phyloP scores from a whole-genome alignment of 2,113 vertebrate species.

The Hemicordylus capensis region DNA sequence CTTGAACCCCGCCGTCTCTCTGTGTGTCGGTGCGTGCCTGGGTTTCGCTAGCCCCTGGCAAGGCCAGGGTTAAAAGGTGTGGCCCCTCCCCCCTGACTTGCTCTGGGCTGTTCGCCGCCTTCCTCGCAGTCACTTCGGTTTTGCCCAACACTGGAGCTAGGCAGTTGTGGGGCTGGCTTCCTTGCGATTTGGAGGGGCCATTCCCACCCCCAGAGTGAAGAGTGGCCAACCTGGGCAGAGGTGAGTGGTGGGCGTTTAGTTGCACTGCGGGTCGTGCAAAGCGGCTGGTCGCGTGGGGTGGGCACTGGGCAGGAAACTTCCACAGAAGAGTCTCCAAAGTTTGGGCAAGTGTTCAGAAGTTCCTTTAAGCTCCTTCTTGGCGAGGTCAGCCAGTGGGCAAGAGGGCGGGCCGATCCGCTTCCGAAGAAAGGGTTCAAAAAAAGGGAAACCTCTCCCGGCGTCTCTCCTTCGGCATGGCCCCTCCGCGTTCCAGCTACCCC shows the following conservation, averaged over 20 bases:
- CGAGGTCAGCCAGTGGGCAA: background rate
- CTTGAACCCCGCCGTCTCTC: too few relatives aligned
- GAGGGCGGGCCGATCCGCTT: background rate
- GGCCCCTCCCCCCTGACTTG: constrained; percentile 4
- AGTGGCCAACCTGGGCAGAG: too few relatives aligned
- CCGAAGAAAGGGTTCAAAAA: too few relatives aligned
- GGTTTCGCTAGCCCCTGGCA: background rate
- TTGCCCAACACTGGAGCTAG: background rate
- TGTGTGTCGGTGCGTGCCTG: background rate
- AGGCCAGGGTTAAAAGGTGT: constrained; percentile 28
- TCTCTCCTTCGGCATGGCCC: background rate
- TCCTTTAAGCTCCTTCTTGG: background rate
- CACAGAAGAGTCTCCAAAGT: background rate
- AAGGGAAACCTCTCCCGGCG: too few relatives aligned
- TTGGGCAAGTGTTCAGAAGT: background rate
- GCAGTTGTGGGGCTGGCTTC: background rate
- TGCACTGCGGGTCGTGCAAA: background rate
- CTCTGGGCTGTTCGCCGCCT: background rate
- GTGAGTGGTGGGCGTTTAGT: background rate
- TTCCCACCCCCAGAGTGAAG: too few relatives aligned
- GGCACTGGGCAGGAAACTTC: background rate
- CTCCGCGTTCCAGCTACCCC: background rate
- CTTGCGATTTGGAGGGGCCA: too few relatives aligned
- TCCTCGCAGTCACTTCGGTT: background rate
- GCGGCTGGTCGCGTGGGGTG: background rate